Base-by-base conservation (phyloP, 1,140 invertebrate species). In the Frieseomelitta varia region DNA sequence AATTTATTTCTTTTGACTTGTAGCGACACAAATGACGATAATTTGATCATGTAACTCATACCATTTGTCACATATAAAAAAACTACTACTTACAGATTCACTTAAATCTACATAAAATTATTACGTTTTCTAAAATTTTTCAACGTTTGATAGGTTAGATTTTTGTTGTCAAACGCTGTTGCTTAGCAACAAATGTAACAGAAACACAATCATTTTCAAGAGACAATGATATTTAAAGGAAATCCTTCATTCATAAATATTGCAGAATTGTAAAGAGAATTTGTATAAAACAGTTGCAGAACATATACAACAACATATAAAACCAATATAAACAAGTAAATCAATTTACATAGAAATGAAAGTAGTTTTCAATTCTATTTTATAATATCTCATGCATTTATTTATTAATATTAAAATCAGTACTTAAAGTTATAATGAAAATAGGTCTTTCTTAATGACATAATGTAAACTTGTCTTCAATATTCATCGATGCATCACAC, bases 401-500 rank as follows among this genome's bases (percentile, higher is more conserved):
- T 61, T 61, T 63, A 19, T 39, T 27, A 15, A n/a, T 24, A 75
- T 34, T 24, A 2, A 73, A 75, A 24, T 75, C 11, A 47, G n/a
- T 51, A 65, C 51, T 51, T 51, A 51, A 78, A 65, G n/a, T 27
- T 78, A 78, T n/a, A 27, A 65, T 4, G 51, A 47, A 1, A n/a
- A 21, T 77, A 63, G 15, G 1, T 39, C 17, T 15, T 72, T 72
- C n/a, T 51, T n/a, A 27, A 30, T 21, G 8, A 73, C 3, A 51
- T 27, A 27, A 27, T 27, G 3, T 24, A 27, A 27, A 11, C 10
- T 12, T 30, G n/a, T 27, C 8, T 15, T 15, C 24, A 39, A 30
- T 76, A 56, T 76, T 79, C 14, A 84, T 6, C 17, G 27, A 58
- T 80, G 17, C 17, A 90, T 30, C 21, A 89, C 71, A 56, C 89